Conservation (phyloP, 92 coral and sea anemone species). For the Palythoa heliodiscus region DNA sequence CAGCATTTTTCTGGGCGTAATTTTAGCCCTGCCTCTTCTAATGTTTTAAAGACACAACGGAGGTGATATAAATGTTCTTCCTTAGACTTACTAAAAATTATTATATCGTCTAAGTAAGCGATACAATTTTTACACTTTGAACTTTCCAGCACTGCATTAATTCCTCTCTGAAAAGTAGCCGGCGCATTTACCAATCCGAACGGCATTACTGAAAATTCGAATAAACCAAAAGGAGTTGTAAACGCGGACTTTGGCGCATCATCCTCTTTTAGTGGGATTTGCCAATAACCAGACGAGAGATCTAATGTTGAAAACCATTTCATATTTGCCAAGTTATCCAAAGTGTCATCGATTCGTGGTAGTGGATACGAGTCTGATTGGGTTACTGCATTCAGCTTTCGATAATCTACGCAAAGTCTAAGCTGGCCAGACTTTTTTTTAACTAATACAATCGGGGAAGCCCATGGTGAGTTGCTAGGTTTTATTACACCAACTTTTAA, state of each 20-base stretch:
- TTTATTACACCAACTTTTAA: too few relatives aligned
- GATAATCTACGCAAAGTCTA: too few relatives aligned
- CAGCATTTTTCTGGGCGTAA: not conserved
- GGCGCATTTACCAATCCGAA: not conserved
- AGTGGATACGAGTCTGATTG: too few relatives aligned
- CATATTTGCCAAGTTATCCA: too few relatives aligned
- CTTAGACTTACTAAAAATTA: not conserved
- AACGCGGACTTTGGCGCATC: not conserved
- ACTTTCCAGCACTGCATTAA: not conserved
- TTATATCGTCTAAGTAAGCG: not conserved
- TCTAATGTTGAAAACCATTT: too few relatives aligned
- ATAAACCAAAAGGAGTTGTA: not conserved
- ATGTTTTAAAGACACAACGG: not conserved
- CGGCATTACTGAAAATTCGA: not conserved
- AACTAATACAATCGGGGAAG: too few relatives aligned
- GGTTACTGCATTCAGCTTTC: too few relatives aligned
- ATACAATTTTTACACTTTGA: not conserved
- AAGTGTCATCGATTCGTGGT: too few relatives aligned
- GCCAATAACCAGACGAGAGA: constrained; percentile 1
- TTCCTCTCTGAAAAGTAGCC: not conserved
- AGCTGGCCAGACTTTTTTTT: too few relatives aligned
- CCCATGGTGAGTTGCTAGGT: too few relatives aligned
- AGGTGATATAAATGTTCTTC: not conserved
- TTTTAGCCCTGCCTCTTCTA: not conserved
- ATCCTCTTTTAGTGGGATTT: not conserved